Base-by-base conservation (phyloP, 37 sponge, comb jelly and placozoan species). In the Petrosia ficiformis region DNA sequence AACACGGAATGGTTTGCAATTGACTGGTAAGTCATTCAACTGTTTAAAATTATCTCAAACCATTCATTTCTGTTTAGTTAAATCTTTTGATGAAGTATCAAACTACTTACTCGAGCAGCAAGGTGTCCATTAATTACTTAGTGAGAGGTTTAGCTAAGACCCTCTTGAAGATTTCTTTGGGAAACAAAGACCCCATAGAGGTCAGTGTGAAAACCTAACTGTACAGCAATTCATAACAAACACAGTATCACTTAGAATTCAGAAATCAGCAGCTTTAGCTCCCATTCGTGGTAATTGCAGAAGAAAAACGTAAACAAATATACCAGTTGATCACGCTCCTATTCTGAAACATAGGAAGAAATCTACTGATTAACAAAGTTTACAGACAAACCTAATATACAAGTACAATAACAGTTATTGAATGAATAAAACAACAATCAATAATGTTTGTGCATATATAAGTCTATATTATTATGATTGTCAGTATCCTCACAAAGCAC, bases 271-370 rank as follows among this genome's bases (percentile, higher is more conserved):
- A 56, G 79, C 70, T 38, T 22, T 78, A 4, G 42, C 67, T 36
- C 79, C 79, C 1, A 54, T 1, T n/a, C 32, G 79, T 34, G 79
- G 79, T 6, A 78, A 78, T 59, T 78, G 79, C 39, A 78, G 56
- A 54, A 67, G 71, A 31, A 48, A 19, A 48, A 14, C 54, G 14
- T 4, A 32, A 67, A 28, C 58, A 28, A 39, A 68, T 32, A 4
- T 29, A 25, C 26, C 24, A 54, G 77, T 77, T 19, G 79, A 78
- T 78, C 41, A 78, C 16, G 24, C 2, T 38, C 77, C 77, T 35
- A 52, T 77, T 4, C 77, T 54, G 28, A 77, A 77, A 65, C 77
- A 54, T 19, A 8, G 14, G 8, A 48, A 14, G 54, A 48, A n/a
- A n/a, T n/a, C n/a, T n/a, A n/a, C n/a, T n/a, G n/a, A n/a, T n/a